A percentile compares a stretch with the other conserved stretches of the same genome.
Conservation (phyloP, 1,140 invertebrate genomes). For the Cherax quadricarinatus region DNA sequence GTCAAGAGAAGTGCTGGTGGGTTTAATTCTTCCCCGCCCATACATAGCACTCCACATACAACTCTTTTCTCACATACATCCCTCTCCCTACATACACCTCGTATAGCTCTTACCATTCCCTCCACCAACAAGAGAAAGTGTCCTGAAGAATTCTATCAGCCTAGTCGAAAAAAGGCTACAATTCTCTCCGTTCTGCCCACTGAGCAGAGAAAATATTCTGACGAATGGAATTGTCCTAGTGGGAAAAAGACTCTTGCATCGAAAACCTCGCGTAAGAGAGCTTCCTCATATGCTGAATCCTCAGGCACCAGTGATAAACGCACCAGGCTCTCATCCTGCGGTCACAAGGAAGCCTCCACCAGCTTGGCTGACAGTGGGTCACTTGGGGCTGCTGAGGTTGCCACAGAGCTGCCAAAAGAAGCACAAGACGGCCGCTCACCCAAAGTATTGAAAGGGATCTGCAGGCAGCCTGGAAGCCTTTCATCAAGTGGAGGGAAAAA, state of each 20-base stretch:
- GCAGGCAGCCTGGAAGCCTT: conserved; percentile 15
- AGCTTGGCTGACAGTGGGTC: not conserved
- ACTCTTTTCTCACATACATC: no score
- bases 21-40: no score
- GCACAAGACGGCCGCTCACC: not conserved
- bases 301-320: not conserved
- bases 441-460: conserved; percentile 17
- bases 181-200: not conserved
- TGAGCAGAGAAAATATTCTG: not conserved
- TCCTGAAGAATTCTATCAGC: not conserved
- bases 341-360: not conserved
- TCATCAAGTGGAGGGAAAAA: not conserved
- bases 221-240: not conserved
- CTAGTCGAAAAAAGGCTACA: not conserved
- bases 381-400: not conserved
- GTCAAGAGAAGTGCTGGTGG: not conserved
- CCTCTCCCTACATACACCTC: not conserved
- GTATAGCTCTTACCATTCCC: no score
- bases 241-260: not conserved
- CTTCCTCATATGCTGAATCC: not conserved
- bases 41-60: no score
- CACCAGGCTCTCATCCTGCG: no score
- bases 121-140: not conserved
- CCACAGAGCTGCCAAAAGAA: not conserved
- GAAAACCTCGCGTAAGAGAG: not conserved